Percentiles rank a stretch among this genome's conserved stretches.
These are phyloP conservation scores for Drosophila lacteicornis DNA, from an alignment of 1,140 invertebrate genomes.

Conservation along the genomic window DNA sequence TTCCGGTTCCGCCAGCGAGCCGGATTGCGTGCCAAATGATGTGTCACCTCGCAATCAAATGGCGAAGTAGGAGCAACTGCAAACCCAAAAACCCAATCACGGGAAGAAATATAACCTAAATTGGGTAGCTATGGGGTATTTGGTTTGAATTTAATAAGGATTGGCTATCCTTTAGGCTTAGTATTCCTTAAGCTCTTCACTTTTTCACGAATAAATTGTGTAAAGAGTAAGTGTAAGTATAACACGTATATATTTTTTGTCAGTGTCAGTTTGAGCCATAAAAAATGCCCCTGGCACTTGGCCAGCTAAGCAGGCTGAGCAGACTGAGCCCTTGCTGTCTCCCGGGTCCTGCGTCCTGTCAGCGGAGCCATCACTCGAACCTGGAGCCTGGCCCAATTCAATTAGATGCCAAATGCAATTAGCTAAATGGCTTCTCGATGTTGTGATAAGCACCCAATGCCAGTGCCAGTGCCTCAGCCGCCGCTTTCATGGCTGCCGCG, in stretches of 20 bases:
- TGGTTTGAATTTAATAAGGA: too few species aligned
- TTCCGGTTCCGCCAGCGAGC: constrained; percentile 55
- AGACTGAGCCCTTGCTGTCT: constrained; percentile 27
- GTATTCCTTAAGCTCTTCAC: not conserved
- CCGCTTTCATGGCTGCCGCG: constrained; percentile 15
- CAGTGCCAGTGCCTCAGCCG: constrained; percentile 12
- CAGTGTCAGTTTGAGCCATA: constrained; percentile 8
- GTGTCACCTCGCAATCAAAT: constrained; percentile 62
- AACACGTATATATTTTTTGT: not conserved
- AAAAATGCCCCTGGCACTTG: constrained; percentile 41
- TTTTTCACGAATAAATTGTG: not conserved
- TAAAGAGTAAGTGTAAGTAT: not conserved
- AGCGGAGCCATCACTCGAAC: constrained; percentile 19
- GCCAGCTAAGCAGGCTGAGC: constrained; percentile 51
- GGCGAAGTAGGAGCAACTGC: constrained; percentile 18
- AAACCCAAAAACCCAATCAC: constrained; percentile 28
- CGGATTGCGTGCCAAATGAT: constrained; percentile 74
- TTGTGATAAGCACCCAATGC: constrained; percentile 47
- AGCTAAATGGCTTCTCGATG: constrained; percentile 70
- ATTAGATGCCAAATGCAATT: constrained; percentile 74
- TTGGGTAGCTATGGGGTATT: not conserved
- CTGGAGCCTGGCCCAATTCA: constrained; percentile 58
- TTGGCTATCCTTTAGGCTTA: not conserved
- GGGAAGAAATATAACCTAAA: constrained; percentile 77
- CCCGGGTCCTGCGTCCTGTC: constrained; percentile 15